These are phyloP conservation scores for Xiphydria camelus DNA, from an alignment of 2,888 invertebrate genomes.

Conservation along the genomic window DNA sequence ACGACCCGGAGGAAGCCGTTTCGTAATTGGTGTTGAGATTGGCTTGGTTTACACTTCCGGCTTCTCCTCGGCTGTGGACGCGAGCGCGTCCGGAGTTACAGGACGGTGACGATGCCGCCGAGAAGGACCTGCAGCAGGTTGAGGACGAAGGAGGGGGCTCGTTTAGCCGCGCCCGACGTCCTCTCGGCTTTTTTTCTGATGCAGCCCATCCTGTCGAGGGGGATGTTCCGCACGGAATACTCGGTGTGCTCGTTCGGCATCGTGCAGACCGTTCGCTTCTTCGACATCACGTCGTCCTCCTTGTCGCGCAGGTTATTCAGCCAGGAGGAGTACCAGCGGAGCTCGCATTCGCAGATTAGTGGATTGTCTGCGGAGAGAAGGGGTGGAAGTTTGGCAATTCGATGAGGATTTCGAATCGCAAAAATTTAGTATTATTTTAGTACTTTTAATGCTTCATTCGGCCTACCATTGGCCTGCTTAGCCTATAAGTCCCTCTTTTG, in stretches of 20 bases:
- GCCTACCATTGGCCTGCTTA: too few relatives aligned
- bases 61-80: too few relatives aligned
- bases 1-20: too few relatives aligned
- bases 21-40: too few relatives aligned
- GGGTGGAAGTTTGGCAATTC: background rate
- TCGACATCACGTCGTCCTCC: conserved; percentile 87
- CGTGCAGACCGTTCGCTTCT: conserved; percentile 81
- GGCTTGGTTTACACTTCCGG: too few relatives aligned
- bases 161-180: too few relatives aligned
- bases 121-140: conserved; percentile 1
- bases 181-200: conserved; percentile 64
- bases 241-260: conserved; percentile 81
- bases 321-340: conserved; percentile 87
- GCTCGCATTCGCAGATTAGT: conserved; percentile 82
- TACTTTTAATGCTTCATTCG: too few relatives aligned
- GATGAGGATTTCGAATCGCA: too few relatives aligned
- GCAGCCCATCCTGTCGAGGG: conserved; percentile 82
- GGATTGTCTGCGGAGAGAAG: conserved; percentile 74
- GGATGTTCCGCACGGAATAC: conserved; percentile 80
- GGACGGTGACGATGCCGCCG: conserved; percentile 1
- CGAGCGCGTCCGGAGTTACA: too few relatives aligned
- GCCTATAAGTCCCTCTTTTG: too few relatives aligned
- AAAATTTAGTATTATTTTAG: too few relatives aligned
- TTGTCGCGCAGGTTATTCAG: conserved; percentile 75
- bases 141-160: too few relatives aligned